Conservation (phyloP, 2,888 invertebrate species). For the Amphimallon solstitiale region DNA sequence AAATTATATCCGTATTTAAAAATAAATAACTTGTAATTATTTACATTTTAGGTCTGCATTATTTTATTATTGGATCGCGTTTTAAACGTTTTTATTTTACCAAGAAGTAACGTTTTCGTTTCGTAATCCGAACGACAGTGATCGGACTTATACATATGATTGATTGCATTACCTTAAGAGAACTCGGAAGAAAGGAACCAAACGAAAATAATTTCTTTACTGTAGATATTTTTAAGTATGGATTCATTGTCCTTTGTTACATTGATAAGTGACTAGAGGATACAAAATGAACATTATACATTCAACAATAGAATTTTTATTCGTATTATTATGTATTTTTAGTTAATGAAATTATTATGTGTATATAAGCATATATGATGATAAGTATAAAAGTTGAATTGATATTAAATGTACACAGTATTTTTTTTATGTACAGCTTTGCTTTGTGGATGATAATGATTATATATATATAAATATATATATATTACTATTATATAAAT, state of each 20-base stretch:
- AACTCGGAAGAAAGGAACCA: background rate
- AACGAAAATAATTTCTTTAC: background rate
- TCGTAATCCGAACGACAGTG: no score
- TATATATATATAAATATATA: conserved; percentile 6
- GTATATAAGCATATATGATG: conserved; percentile 43
- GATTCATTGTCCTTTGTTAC: background rate
- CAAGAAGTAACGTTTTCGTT: no score
- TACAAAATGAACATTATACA: background rate
- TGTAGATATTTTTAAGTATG: background rate
- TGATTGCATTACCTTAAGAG: no score
- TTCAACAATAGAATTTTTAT: conserved; percentile 28
- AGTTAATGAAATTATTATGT: conserved; percentile 37
- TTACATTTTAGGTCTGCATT: no score
- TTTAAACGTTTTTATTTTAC: no score
- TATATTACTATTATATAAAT: conserved; percentile 24
- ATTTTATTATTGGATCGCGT: no score
- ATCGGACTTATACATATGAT: no score
- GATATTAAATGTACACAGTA: conserved; percentile 60
- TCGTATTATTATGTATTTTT: conserved; percentile 50
- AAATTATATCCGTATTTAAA: no score
- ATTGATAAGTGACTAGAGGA: no score
- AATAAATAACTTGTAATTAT: no score
- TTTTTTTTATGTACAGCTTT: conserved; percentile 64
- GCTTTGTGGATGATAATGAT: conserved; percentile 58
- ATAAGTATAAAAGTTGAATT: conserved; percentile 56